Evolutionary conservation across 2,113 vertebrate genomes (phyloP).

Genomic region (Tychaedon coryphoeus): DNA sequence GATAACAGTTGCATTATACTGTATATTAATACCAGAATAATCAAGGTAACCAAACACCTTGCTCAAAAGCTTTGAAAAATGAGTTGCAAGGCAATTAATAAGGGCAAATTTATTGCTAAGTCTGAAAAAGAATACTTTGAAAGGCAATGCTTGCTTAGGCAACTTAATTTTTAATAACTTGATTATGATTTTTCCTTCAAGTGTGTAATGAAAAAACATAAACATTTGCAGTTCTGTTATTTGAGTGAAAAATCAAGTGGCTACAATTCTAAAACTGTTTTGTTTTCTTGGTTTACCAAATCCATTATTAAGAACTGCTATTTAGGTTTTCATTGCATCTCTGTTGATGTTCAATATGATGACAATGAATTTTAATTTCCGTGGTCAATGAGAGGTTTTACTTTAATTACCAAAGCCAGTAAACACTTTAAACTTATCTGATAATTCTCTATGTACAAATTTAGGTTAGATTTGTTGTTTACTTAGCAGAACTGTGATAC

Average conservation of each 20-base stretch:
- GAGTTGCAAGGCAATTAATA: not conserved
- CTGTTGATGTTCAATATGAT: not conserved
- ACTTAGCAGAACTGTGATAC: fast-evolving
- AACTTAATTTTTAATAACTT: not conserved
- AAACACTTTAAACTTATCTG: not conserved
- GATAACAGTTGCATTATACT: not conserved
- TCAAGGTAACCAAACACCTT: not conserved
- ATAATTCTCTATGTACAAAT: not conserved
- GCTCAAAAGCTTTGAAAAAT: not conserved
- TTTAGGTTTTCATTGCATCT: not conserved
- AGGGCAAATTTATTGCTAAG: not conserved
- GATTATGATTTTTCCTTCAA: not conserved
- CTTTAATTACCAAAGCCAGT: not conserved
- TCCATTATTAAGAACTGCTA: not conserved
- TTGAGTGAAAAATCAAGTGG: not conserved
- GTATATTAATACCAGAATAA: not conserved
- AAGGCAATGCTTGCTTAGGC: not conserved
- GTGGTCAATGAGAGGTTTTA: not conserved
- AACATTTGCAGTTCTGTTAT: not conserved
- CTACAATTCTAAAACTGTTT: not conserved
- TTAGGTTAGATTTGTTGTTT: not conserved
- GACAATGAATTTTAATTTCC: not conserved
- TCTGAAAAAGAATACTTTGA: not conserved
- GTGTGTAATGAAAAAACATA: not conserved
- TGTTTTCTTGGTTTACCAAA: not conserved